Evolutionary conservation across 2,888 invertebrate genomes (phyloP).

Genomic region (Xestia xanthographa): DNA sequence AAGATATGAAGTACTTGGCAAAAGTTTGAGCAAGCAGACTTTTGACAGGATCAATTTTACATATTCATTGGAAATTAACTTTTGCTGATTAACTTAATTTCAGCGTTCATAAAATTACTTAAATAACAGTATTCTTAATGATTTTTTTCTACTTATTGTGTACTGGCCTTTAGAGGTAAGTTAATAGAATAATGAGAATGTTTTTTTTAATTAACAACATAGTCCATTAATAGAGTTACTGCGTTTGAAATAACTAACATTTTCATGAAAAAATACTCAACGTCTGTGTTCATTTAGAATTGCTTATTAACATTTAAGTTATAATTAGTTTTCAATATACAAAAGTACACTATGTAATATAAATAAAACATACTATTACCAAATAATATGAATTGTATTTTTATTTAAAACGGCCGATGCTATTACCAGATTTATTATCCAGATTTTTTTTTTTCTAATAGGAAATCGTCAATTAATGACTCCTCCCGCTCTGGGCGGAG

Average conservation of each 20-base stretch:
- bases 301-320: neutral
- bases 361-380: constrained; percentile 32
- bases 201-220: neutral
- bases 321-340: constrained; percentile 1
- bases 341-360: constrained; percentile 10
- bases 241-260: neutral
- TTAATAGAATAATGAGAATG: neutral
- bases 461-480: too few relatives aligned
- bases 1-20: constrained; percentile 15
- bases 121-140: constrained; percentile 6
- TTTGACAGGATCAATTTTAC: constrained; percentile 1
- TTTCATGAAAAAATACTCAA: constrained; percentile 27
- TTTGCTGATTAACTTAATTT: neutral
- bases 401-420: neutral
- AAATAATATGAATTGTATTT: constrained; percentile 21
- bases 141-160: neutral
- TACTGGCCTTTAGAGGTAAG: too few relatives aligned
- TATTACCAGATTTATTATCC: too few relatives aligned
- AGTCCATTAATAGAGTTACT: neutral
- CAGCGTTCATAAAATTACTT: neutral
- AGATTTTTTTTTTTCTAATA: too few relatives aligned
- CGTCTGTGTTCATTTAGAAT: constrained; percentile 13
- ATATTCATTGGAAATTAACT: constrained; percentile 40
- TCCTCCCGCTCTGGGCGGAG: too few relatives aligned
- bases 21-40: neutral